These are phyloP conservation scores for Oscheius myriophilus DNA, from an alignment of 2,888 invertebrate genomes.

Conservation along the genomic window DNA sequence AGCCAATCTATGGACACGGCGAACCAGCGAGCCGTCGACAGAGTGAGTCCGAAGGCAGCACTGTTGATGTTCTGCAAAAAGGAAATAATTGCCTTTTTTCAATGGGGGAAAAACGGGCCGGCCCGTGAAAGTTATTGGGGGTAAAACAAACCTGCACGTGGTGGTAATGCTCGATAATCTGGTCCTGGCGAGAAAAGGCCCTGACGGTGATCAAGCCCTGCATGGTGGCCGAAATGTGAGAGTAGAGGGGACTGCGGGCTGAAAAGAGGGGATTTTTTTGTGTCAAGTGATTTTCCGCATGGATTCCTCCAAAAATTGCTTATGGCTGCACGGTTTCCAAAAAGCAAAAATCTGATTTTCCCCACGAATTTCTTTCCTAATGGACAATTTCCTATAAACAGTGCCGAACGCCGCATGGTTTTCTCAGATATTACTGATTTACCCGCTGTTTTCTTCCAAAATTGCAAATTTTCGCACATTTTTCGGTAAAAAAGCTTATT, in stretches of 20 bases:
- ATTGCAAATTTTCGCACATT: too few relatives aligned
- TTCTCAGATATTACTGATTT: too few relatives aligned
- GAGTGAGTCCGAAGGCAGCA: conserved; percentile 89
- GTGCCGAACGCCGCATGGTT: too few relatives aligned
- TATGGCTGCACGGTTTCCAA: background rate
- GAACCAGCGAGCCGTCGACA: conserved; percentile 89
- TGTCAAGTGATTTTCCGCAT: background rate
- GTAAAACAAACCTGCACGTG: conserved; percentile 66
- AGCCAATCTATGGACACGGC: conserved; percentile 91
- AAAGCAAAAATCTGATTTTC: background rate
- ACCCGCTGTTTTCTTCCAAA: too few relatives aligned
- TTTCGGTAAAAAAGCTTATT: too few relatives aligned
- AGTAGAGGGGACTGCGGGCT: conserved; percentile 94
- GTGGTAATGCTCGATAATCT: conserved; percentile 77
- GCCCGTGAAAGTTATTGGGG: background rate
- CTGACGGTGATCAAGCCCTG: conserved; percentile 91
- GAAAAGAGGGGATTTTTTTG: conserved; percentile 47
- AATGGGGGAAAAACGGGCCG: background rate
- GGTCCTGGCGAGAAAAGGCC: conserved; percentile 84
- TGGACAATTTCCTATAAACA: too few relatives aligned
- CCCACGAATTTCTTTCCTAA: background rate
- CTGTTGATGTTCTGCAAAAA: conserved; percentile 81
- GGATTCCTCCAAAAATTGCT: background rate
- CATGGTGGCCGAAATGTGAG: conserved; percentile 87
- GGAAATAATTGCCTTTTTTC: background rate